Evolutionary conservation across 2,797 vertebrate species (phyloP).

Genomic region (Delichon dasypus): DNA sequence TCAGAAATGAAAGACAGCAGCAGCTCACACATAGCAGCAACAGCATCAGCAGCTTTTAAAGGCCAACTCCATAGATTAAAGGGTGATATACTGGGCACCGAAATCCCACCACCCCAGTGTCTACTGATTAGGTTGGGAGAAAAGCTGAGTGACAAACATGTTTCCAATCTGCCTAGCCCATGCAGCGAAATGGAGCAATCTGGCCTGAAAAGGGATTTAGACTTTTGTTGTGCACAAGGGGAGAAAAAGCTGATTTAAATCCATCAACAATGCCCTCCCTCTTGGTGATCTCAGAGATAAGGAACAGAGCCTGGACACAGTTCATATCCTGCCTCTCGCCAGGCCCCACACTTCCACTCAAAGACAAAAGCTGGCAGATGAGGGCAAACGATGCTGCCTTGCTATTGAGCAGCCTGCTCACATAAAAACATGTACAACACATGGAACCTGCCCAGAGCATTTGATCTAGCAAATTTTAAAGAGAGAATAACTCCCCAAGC

Average conservation of each 20-base stretch:
- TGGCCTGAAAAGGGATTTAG: constrained; percentile 80
- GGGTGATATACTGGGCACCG: constrained; percentile 48
- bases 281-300: constrained; percentile 78
- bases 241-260: constrained; percentile 76
- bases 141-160: constrained; percentile 79
- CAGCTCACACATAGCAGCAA: constrained; percentile 47
- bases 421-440: constrained; percentile 14
- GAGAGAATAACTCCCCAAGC: neutral
- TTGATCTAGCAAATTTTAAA: constrained; percentile 13
- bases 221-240: constrained; percentile 77
- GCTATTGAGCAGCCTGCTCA: neutral
- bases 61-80: constrained; percentile 73
- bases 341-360: constrained; percentile 37
- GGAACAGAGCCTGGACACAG: constrained; percentile 56
- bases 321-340: constrained; percentile 61
- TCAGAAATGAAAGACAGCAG: constrained; percentile 72
- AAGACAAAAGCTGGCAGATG: constrained; percentile 48
- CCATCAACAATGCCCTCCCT: constrained; percentile 75
- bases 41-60: constrained; percentile 62
- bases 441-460: neutral
- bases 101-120: constrained; percentile 69
- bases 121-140: constrained; percentile 75
- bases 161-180: constrained; percentile 78
- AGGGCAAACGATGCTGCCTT: constrained; percentile 47
- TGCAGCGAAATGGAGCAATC: constrained; percentile 79